Conservation (phyloP, 2,888 invertebrate species). For the Lordiphosa fenestrarum region DNA sequence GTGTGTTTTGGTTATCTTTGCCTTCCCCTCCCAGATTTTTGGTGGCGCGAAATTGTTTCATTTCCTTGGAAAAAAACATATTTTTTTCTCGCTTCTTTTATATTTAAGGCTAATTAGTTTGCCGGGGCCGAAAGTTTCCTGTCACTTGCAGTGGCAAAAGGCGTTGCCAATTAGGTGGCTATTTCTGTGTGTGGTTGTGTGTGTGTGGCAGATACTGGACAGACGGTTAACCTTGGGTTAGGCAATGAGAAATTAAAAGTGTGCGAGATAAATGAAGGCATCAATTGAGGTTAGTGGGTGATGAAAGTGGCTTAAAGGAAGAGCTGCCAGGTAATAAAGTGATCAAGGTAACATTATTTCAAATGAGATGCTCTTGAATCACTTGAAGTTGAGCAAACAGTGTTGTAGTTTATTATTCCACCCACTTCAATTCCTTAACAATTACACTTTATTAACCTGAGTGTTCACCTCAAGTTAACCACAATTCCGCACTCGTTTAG, state of each 20-base stretch:
- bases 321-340: too few relatives aligned
- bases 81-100: conserved; percentile 17
- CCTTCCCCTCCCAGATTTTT: conserved; percentile 17
- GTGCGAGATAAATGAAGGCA: conserved; percentile 1
- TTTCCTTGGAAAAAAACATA: conserved; percentile 61
- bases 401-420: too few relatives aligned
- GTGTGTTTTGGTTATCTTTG: conserved; percentile 27
- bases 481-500: too few relatives aligned
- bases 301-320: not conserved
- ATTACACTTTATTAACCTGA: too few relatives aligned
- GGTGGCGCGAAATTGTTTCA: conserved; percentile 65
- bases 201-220: conserved; percentile 10
- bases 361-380: too few relatives aligned
- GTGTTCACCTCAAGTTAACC: too few relatives aligned
- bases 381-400: too few relatives aligned
- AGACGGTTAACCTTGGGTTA: conserved; percentile 38
- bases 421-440: too few relatives aligned
- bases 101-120: conserved; percentile 70
- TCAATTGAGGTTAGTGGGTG: conserved; percentile 1
- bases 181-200: conserved; percentile 15
- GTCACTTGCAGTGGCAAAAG: conserved; percentile 69
- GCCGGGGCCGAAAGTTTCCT: conserved; percentile 63
- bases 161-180: conserved; percentile 67
- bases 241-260: conserved; percentile 37
- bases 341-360: too few relatives aligned